Percentiles rank a stretch among this genome's conserved stretches.
Conservation (phyloP, 2,888 invertebrate species). For the Pandemis heparana region DNA sequence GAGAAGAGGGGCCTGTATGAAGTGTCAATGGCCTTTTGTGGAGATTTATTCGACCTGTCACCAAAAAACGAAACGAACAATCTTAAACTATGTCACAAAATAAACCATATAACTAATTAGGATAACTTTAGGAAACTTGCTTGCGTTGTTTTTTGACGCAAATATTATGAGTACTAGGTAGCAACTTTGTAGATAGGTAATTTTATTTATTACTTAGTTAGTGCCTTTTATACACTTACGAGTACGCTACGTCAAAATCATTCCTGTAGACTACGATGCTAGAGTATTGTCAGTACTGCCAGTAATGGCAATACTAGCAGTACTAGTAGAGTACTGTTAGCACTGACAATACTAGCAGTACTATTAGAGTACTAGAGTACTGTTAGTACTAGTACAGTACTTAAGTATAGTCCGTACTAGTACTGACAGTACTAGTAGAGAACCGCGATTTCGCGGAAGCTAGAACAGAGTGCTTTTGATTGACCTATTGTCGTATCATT, state of each 20-base stretch:
- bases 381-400: too few relatives aligned
- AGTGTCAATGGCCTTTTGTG: background rate
- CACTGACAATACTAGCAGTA: too few relatives aligned
- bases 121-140: background rate
- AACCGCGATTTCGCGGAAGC: background rate
- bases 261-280: conserved; percentile 31
- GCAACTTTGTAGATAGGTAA: conserved; percentile 23
- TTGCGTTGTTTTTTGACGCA: background rate
- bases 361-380: too few relatives aligned
- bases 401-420: too few relatives aligned
- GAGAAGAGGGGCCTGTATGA: too few relatives aligned
- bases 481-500: background rate
- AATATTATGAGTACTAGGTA: conserved; percentile 1
- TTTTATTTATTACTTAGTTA: conserved; percentile 30
- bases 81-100: conserved; percentile 9
- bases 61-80: conserved; percentile 5
- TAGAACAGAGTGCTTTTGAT: background rate
- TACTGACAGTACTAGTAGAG: too few relatives aligned
- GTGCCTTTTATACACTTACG: conserved; percentile 37
- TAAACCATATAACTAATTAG: background rate
- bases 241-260: conserved; percentile 34
- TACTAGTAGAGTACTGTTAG: too few relatives aligned
- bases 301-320: too few relatives aligned
- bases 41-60: background rate
- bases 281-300: background rate